phyloP scores from a whole-genome alignment of 2,888 invertebrate species.

The Pimpla rufipes region DNA sequence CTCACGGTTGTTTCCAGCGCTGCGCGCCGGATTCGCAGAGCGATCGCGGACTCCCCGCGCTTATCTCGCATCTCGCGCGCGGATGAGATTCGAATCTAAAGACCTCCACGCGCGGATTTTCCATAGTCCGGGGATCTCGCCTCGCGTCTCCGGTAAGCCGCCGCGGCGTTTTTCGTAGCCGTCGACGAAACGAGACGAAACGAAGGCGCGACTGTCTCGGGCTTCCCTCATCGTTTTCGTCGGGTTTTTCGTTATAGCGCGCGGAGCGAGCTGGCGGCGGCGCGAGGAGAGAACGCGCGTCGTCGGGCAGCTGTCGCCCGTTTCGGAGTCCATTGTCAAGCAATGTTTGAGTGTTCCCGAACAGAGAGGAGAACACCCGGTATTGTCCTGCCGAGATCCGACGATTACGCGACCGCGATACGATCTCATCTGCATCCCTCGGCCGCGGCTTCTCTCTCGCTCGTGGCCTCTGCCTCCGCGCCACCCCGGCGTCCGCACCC shows the following conservation, averaged over 20 bases:
- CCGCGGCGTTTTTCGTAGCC: conserved; percentile 16
- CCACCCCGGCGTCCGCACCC: conserved; percentile 24
- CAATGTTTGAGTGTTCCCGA: conserved; percentile 84
- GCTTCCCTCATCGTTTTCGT: conserved; percentile 41
- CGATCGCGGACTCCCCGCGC: conserved; percentile 50
- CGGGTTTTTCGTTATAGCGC: conserved; percentile 56
- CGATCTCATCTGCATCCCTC: conserved; percentile 84
- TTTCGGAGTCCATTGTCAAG: conserved; percentile 83
- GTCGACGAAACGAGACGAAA: conserved; percentile 39
- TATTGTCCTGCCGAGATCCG: conserved; percentile 84
- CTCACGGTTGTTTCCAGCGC: conserved; percentile 4
- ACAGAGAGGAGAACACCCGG: conserved; percentile 82
- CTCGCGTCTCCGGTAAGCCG: conserved; percentile 17
- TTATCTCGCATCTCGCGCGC: conserved; percentile 57
- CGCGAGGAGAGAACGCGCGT: conserved; percentile 78
- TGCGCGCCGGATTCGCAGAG: conserved; percentile 27
- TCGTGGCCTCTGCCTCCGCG: conserved; percentile 43
- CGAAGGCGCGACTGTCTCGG: conserved; percentile 24
- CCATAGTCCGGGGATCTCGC: conserved; percentile 36
- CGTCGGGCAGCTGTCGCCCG: conserved; percentile 84
- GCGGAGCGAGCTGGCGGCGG: conserved; percentile 66
- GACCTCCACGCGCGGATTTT: conserved; percentile 37
- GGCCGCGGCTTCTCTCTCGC: conserved; percentile 66
- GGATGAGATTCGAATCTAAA: conserved; percentile 65
- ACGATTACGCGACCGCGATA: conserved; percentile 83